Base-by-base conservation (phyloP, 2,888 invertebrate species). In the Tridacna crocea region DNA sequence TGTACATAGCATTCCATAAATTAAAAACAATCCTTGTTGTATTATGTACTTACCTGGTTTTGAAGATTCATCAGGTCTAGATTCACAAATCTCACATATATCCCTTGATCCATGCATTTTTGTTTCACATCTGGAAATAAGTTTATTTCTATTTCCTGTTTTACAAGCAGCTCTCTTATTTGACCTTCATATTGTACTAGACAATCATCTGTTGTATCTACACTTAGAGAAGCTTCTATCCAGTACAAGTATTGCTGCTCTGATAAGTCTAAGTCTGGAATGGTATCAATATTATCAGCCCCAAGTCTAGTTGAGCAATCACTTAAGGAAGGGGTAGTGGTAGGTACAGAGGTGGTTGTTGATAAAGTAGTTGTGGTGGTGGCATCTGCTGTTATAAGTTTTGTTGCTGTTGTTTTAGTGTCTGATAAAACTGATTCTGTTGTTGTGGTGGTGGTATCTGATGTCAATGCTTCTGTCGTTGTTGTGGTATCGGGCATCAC, bases 301-400 rank as follows among this genome's bases (percentile, higher is more conserved):
- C 24, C 47, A 19, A 22, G 12, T 48, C 65, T 48, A 48, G 0
- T 26, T 22, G 61, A 26, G 22, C 48, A 75, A 27, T 6, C 47
- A 2, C 17, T 48, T 48, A 48, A 22, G 24, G 76, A 55, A 12
- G 61, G 15, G n/a, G 77, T 19, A 26, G 72, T 70, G 27, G 77
- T 61, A 61, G 75, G 12, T n/a, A 47, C 36, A 48, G 72, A 61
- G 12, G 61, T 61, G 22, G 65, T 47, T 48, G 70, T 60, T 58
- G 80, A 65, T 22, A 72, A 47, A 26, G 77, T 75, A n/a, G 66
- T 47, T 46, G 77, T 73, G 47, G 70, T 26, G 24, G 77, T 73
- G 3, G 73, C 46, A 15, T 60, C 47, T 36, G 60, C 26, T 76
- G 79, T 70, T 10, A 51, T 63, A 63, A 65, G 27, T 70, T 55